Evolutionary conservation across 2,888 invertebrate genomes (phyloP).

Genomic region (Rosalia funebris): DNA sequence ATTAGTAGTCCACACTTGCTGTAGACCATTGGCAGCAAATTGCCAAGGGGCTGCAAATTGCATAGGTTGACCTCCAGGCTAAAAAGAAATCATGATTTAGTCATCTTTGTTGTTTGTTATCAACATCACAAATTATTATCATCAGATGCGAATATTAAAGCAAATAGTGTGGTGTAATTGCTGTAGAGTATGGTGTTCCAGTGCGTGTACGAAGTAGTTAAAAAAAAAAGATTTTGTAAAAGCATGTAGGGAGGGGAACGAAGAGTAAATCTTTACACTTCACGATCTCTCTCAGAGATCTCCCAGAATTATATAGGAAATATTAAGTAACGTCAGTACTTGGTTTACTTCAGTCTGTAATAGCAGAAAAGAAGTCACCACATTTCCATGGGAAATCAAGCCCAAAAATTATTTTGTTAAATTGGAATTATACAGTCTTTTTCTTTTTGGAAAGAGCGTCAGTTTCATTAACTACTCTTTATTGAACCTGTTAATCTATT

Average conservation of each 20-base stretch:
- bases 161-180: constrained; percentile 18
- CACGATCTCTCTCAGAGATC: constrained; percentile 39
- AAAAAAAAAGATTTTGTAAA: neutral
- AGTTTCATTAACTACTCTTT: neutral
- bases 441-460: too few relatives aligned
- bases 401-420: neutral
- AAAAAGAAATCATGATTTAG: constrained; percentile 37
- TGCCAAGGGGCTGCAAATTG: constrained; percentile 83
- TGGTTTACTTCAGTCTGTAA: constrained; percentile 13
- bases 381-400: constrained; percentile 9
- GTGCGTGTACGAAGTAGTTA: neutral
- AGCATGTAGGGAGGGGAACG: constrained; percentile 39
- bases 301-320: constrained; percentile 35
- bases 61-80: constrained; percentile 76
- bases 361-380: constrained; percentile 21
- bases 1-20: constrained; percentile 79
- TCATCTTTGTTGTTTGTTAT: constrained; percentile 1
- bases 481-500: constrained; percentile 22
- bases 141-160: constrained; percentile 18
- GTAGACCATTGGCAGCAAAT: constrained; percentile 69
- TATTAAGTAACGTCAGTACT: constrained; percentile 3
- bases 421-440: too few relatives aligned
- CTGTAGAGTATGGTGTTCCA: constrained; percentile 11
- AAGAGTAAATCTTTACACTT: constrained; percentile 33
- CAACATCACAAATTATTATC: neutral